Evolutionary conservation across 2,797 vertebrate genomes (phyloP), one percentile per base, ranked within the genome.

Genomic region (Semotilus atromaculatus): DNA sequence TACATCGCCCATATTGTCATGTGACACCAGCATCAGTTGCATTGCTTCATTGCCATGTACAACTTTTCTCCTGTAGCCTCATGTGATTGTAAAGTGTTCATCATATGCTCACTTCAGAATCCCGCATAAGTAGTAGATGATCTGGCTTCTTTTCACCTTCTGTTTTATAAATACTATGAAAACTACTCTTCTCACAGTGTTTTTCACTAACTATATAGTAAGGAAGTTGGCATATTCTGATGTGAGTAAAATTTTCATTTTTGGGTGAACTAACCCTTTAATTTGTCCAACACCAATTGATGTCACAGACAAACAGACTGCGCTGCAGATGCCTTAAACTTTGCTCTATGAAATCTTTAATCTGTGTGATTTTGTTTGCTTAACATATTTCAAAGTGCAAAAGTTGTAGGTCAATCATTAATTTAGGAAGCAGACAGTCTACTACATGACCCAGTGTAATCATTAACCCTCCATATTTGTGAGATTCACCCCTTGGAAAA

Each of bases 361-460:
- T 81, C 43, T 40, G 11, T 67, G 45, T 83, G 83, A 85, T 90
- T 88, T 88, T 58, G 70, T 84, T 87, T 58, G 53, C 67, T 29
- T 58, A 55, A 64, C 29, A 82, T 70, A 86, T 76, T 38, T 84
- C 53, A 84, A 62, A 62, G 67, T n/a, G 53, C 62, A 2, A 34
- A 45, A 40, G 34, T n/a, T 58, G 74, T 70, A 84, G 16, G 90
- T 93, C 91, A 94, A 94, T 93, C 31, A 93, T 88, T 92, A 87
- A 91, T 92, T 85, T 89, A 29, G 31, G 91, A 66, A 81, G 88
- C 89, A 93, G 93, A 93, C 87, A 93, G 67, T 76, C n/a, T 36
- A 21, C 53, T 31, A 82, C 88, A 76, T 88, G 71, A 38, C 23
- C 74, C 86, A 84, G n/a, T 86, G 85, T 80, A 93, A 90, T 92